Evolutionary conservation across 2,113 vertebrate genomes (phyloP), one percentile per base, ranked within the genome.

Genomic region (Trichomycterus rosablanca): DNA sequence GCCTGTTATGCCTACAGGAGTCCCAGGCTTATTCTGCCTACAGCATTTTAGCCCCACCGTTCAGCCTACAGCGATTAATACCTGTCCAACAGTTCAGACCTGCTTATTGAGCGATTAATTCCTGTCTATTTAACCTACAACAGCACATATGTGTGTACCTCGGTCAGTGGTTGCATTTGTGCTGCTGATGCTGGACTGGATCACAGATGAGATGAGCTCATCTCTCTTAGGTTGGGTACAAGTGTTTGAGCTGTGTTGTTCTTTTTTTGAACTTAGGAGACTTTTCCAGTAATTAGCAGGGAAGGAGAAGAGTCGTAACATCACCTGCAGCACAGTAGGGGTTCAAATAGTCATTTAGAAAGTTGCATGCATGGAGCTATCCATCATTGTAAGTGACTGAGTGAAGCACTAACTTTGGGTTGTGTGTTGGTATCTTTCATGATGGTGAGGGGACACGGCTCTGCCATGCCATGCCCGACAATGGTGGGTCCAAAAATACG

Each of bases 401-500:
- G 40, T 53, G 26, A 7, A 6, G 6, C 9, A 18, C 73, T 48
- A 35, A 92, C 92, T 86, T 90, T 90, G 11, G 82, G 81, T 59
- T 93, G 91, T 1, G 72, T 76, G 0, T 84, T 87, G 0, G 86
- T 88, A 75, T 93, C 91, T 60, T 81, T 89, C 87, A 93, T 75
- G 53, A 94, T 90, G 62, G 77, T 70, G 0, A 87, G 71, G 0
- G 91, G 89, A 0, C 85, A 81, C 0, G 92, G 92, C 8, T 88
- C 86, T 1, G 89, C 53, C 0, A 83, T 80, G 32, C 82, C 55
- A 1, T 93, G 84, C 30, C 91, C 91, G 3, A 94, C 85, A 1
- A 93, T 74, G 0, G 89, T 92, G 0, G 91, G 91, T 18, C 92
- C 92, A 55, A 93, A 93, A 15, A 94, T 84, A 0, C 91, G 77